Evolutionary conservation across 2,888 invertebrate species (phyloP).

Genomic region (Yponomeuta evonymella): DNA sequence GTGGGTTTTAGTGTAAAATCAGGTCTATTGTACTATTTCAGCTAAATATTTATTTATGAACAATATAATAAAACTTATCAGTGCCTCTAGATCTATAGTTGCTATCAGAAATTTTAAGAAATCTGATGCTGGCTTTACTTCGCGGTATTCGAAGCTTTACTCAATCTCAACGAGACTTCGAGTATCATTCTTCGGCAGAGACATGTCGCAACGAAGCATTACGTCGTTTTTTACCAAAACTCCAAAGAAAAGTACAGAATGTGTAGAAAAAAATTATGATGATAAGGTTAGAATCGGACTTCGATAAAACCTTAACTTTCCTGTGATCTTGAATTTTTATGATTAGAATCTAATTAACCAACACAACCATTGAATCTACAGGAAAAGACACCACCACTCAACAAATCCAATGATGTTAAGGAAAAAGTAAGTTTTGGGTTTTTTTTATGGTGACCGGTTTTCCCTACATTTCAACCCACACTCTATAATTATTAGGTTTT

Average conservation of each 20-base stretch:
- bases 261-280: slow-evolving; percentile 19
- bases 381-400: not conserved
- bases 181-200: slow-evolving; percentile 5
- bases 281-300: not conserved
- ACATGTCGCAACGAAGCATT: slow-evolving; percentile 67
- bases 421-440: not conserved
- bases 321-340: not conserved
- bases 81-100: not conserved
- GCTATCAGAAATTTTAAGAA: slow-evolving; percentile 15
- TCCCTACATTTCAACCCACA: not conserved
- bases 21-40: not conserved
- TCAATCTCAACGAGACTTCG: not conserved
- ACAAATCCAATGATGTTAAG: not conserved
- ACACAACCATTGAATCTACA: not conserved
- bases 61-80: not conserved
- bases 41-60: not conserved
- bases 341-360: not conserved
- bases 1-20: not conserved
- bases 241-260: slow-evolving; percentile 41
- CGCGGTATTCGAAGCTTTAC: not conserved
- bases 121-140: not conserved
- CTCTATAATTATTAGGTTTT: too few species aligned
- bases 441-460: not conserved
- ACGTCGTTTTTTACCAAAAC: slow-evolving; percentile 62
- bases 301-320: not conserved